phyloP scores from a whole-genome alignment of 2,888 invertebrate genomes.

The Nyleta sp. region DNA sequence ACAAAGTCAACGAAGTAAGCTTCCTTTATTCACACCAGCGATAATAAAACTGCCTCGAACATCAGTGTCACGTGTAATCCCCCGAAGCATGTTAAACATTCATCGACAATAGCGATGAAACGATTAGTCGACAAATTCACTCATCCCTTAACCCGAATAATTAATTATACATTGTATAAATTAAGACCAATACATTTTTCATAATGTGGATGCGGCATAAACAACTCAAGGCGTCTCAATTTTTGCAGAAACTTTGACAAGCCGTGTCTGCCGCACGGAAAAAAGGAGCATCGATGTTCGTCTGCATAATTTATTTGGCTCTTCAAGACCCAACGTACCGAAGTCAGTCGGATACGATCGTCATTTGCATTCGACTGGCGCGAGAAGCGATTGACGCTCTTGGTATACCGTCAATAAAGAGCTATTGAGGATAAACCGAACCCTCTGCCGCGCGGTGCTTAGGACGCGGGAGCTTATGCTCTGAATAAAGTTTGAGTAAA shows the following conservation, averaged over 20 bases:
- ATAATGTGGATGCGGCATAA: constrained; percentile 23
- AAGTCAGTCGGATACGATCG: constrained; percentile 75
- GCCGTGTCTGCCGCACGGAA: constrained; percentile 21
- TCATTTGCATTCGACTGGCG: constrained; percentile 80
- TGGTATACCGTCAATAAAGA: constrained; percentile 76
- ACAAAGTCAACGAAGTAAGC: too few species aligned
- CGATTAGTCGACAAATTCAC: constrained; percentile 49
- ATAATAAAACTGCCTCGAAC: not conserved
- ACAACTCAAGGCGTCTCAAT: constrained; percentile 41
- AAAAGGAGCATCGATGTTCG: constrained; percentile 50
- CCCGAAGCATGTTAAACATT: constrained; percentile 5
- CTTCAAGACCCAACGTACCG: constrained; percentile 33
- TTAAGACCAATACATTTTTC: constrained; percentile 48
- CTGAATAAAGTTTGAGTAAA: constrained; percentile 76
- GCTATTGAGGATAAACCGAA: constrained; percentile 72
- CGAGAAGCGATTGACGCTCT: constrained; percentile 76
- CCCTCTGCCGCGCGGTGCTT: constrained; percentile 66
- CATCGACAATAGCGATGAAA: constrained; percentile 18
- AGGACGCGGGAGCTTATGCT: constrained; percentile 75
- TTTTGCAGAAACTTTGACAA: constrained; percentile 50
- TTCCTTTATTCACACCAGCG: not conserved
- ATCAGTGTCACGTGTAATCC: not conserved
- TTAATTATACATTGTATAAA: constrained; percentile 58
- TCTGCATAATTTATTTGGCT: constrained; percentile 61
- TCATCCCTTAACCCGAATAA: constrained; percentile 31